Conservation (phyloP, 2,888 invertebrate genomes). For the Elmis aenea region DNA sequence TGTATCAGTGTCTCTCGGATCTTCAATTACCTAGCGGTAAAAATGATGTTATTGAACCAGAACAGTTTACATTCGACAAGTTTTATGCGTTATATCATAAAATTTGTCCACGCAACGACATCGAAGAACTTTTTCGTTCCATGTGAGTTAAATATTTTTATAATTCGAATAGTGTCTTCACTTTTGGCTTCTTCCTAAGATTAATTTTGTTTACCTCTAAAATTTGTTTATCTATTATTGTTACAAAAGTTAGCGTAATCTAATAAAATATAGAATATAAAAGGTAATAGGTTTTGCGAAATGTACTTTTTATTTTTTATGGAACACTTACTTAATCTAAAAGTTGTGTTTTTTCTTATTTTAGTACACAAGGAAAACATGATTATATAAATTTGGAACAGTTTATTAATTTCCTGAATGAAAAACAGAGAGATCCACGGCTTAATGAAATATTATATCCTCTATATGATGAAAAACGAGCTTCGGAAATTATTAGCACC, state of each 20-base stretch:
- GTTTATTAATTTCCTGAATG: conserved; percentile 89
- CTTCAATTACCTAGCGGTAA: conserved; percentile 91
- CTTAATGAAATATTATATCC: conserved; percentile 98
- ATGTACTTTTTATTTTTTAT: no score
- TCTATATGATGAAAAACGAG: conserved; percentile 90
- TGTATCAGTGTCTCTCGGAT: conserved; percentile 94
- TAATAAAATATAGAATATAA: not conserved
- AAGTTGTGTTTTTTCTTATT: conserved; percentile 19
- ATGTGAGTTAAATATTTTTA: conserved; percentile 65
- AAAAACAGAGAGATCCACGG: conserved; percentile 96
- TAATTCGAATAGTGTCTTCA: no score
- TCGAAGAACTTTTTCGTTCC: conserved; percentile 93
- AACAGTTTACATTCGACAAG: conserved; percentile 96
- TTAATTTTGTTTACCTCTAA: conserved; percentile 3
- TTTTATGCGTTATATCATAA: conserved; percentile 98
- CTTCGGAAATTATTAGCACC: conserved; percentile 85
- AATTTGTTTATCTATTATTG: no score
- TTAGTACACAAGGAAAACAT: conserved; percentile 83
- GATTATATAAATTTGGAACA: conserved; percentile 82
- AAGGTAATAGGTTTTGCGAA: no score
- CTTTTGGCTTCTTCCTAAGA: no score
- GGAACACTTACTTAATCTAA: no score
- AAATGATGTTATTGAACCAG: conserved; percentile 92
- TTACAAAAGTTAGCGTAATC: no score
- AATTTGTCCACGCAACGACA: conserved; percentile 97